phyloP scores from a whole-genome alignment of 2,797 vertebrate species.

The Danio jaintianensis region DNA sequence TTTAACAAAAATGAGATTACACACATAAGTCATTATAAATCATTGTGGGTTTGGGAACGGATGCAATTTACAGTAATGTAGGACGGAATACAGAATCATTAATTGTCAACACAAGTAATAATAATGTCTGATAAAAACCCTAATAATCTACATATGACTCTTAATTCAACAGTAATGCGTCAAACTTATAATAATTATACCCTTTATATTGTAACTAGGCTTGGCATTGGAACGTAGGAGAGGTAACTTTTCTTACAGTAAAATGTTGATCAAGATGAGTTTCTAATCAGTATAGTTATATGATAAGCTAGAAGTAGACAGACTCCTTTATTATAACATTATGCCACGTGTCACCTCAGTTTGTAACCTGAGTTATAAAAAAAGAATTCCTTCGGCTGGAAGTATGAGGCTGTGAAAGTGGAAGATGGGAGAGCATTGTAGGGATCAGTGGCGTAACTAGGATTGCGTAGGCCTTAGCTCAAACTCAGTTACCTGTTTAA shows the following conservation, averaged over 20 bases:
- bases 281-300: neutral
- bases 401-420: conserved; percentile 2
- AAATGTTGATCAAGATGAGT: neutral
- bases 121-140: conserved; percentile 7
- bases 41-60: neutral
- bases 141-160: conserved; percentile 49
- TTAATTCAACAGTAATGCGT: conserved; percentile 39
- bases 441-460: conserved; percentile 1
- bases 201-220: too few relatives aligned
- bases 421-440: neutral
- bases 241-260: neutral
- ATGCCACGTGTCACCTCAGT: neutral
- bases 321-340: neutral
- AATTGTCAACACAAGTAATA: conserved; percentile 38
- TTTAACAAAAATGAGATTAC: conserved; percentile 58
- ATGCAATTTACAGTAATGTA: conserved; percentile 26
- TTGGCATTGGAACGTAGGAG: neutral
- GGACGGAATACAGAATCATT: conserved; percentile 53
- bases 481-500: too few relatives aligned
- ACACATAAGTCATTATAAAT: conserved; percentile 40
- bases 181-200: conserved; percentile 25
- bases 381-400: neutral
- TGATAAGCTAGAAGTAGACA: neutral
- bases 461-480: neutral
- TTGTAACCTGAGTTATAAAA: neutral